A percentile compares a stretch with the other conserved stretches of the same genome.
Conservation (phyloP, 2,113 vertebrate species). For the Pterocles burchelli region DNA sequence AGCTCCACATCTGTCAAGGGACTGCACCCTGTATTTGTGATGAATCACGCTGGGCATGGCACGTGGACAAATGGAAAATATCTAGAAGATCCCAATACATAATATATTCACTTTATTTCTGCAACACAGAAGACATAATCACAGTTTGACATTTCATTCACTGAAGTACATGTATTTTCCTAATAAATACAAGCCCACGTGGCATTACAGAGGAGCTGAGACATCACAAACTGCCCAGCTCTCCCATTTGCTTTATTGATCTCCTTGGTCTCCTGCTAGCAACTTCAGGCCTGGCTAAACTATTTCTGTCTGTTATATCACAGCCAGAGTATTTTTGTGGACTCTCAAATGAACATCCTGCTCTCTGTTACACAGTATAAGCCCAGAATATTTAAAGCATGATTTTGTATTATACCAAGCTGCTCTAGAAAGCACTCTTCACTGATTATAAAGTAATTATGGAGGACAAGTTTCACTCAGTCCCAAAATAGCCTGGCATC, state of each 20-base stretch:
- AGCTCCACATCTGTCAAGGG: background rate
- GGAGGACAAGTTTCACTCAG: background rate
- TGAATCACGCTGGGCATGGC: accelerated
- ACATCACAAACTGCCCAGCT: background rate
- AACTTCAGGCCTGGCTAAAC: background rate
- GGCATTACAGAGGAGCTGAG: background rate
- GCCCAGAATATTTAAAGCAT: background rate
- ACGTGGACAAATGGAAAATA: background rate
- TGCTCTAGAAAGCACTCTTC: background rate
- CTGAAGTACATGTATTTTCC: background rate
- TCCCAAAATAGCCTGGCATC: background rate
- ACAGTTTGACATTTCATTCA: background rate
- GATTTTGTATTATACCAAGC: background rate
- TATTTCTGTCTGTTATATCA: background rate
- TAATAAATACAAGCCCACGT: background rate
- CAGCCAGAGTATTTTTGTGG: background rate
- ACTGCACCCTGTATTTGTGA: background rate
- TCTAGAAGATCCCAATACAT: background rate
- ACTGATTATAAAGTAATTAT: background rate
- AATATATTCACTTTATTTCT: background rate
- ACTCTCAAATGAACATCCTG: background rate
- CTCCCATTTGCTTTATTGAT: background rate
- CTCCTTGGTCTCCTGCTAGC: background rate
- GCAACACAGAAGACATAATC: background rate
- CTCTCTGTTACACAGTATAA: background rate